Evolutionary conservation across 2,888 invertebrate genomes (phyloP), one percentile per base, ranked within the genome.

Genomic region (Xylocampa areola): DNA sequence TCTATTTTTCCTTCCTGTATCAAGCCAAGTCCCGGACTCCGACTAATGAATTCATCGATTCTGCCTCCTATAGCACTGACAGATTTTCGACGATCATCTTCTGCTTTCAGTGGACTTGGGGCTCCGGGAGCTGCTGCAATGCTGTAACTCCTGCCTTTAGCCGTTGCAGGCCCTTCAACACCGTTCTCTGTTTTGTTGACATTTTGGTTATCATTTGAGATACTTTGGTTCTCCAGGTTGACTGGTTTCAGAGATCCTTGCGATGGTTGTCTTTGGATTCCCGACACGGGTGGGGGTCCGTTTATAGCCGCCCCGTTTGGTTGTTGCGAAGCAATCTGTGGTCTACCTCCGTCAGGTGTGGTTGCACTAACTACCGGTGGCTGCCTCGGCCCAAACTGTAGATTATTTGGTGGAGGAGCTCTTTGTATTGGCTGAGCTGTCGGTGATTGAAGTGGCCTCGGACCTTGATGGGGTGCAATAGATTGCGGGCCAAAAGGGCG

Each of bases 121-220:
- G 94, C 85, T 14, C 92, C 92, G 33, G 93, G 89, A 68, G 94
- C 94, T 23, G 94, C 94, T 52, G 94, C 91, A 68, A 95, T 92
- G 71, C 94, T 95, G 63, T 85, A 94, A 74, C 94, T 95, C 79
- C 95, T 90, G 23, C 91, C 92, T 84, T 95, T 94, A 67, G 90
- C 86, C 68, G 90, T 82, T 59, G 91, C 91, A 63, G 92, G 80
- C 63, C 90, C 81, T 49, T 92, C 92, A 73, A 84, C 77, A 59
- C 85, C 88, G 70, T 88, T 87, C 73, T 94, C 94, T 66, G 87
- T 66, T 77, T 88, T 91, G 66, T 63, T 80, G 69, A 78, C 80
- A 80, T 87, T 87, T 75, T 85, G 86, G 45, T 79, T 85, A 43
- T 87, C 92, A 85, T 82, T 84, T 21, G 79, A 66, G 52, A 77